A percentile compares a stretch with the other conserved stretches of the same genome.
Evolutionary conservation across 2,888 invertebrate genomes (phyloP).

Genomic region (Hecatera dysodea): DNA sequence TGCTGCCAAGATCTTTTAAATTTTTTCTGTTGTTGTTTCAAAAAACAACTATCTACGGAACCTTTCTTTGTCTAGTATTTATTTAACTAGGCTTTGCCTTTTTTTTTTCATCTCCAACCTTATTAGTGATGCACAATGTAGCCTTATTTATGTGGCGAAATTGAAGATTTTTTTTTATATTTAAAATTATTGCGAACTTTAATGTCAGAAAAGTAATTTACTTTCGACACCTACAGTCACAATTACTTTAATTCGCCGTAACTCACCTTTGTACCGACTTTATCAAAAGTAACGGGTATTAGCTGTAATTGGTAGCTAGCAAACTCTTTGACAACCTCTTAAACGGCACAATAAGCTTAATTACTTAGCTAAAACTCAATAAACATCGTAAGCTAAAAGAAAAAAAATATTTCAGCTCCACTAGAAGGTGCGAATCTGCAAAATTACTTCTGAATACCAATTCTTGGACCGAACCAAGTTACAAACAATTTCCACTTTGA

Average conservation of each 20-base stretch:
- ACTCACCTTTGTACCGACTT: slow-evolving; percentile 1
- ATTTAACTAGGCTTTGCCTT: not conserved
- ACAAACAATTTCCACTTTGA: slow-evolving; percentile 88
- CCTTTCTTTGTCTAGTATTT: not conserved
- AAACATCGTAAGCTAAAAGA: slow-evolving; percentile 26
- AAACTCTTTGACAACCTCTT: not conserved
- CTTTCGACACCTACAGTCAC: slow-evolving; percentile 4
- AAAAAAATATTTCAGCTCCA: slow-evolving; percentile 49
- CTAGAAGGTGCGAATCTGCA: slow-evolving; percentile 84
- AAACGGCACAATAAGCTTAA: slow-evolving; percentile 24
- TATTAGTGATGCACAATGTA: slow-evolving; percentile 1
- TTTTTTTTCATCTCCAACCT: not conserved
- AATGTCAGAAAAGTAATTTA: slow-evolving; percentile 40
- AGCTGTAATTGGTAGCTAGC: not conserved
- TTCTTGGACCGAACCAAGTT: slow-evolving; percentile 82
- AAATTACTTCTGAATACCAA: slow-evolving; percentile 88
- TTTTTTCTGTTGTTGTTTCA: too few species aligned
- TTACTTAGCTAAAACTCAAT: slow-evolving; percentile 22
- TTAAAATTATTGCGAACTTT: slow-evolving; percentile 11
- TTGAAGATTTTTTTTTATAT: slow-evolving; percentile 16
- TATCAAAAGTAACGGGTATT: slow-evolving; percentile 10
- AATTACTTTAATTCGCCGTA: slow-evolving; percentile 1
- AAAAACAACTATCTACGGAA: not conserved
- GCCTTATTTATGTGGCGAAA: not conserved
- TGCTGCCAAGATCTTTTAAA: too few species aligned